Evolutionary conservation across 2,888 invertebrate genomes (phyloP), one percentile per base, ranked within the genome.

Genomic region (Bruchidius siliquastri): DNA sequence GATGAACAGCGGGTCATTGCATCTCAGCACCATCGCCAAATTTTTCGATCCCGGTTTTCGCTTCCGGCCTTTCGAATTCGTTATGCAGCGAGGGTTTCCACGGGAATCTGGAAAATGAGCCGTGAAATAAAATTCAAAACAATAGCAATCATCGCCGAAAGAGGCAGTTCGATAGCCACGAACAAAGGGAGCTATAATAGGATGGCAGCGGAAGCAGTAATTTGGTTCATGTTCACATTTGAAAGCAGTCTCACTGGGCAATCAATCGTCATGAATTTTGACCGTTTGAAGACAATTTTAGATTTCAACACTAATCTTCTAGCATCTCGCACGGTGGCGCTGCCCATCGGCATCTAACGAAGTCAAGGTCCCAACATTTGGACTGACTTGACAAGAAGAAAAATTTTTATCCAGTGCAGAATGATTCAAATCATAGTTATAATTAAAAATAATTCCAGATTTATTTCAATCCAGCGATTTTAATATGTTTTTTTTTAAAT

Each of bases 41-140:
- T 93, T 93, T 83, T 94, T 93, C 76, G 96, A 93, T 67, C 93
- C 95, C 0, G 97, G 97, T 82, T 94, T 90, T 72, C 98, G 90
- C 87, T 96, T 96, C 81, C 96, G 92, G 0, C 97, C 97, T 87
- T 97, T 97, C 77, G 96, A 96, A 86, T 98, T 98, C 68, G 96
- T 96, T 81, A 96, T 92, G 84, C 93, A 94, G 76, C 97, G 92
- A 2, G 97, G 97, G 79, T 93, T 92, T 79, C 97, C 97, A 85
- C 96, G 94, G 67, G 97, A 96, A 87, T 95, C 95, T 95, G 87
- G n/a, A 85, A 83, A 75, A 76, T 77, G 73, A 18, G 10, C 68
- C 49, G 49, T 49, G 18, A 18, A 49, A 49, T 49, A 49, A 49
- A 49, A 49, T 13, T 1, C 3, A 49, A 49, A 49, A 49, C 49